A percentile compares a stretch with the other conserved stretches of the same genome.
These are phyloP conservation scores for Spialia ferax DNA, from an alignment of 2,888 invertebrate genomes.

Conservation along the genomic window DNA sequence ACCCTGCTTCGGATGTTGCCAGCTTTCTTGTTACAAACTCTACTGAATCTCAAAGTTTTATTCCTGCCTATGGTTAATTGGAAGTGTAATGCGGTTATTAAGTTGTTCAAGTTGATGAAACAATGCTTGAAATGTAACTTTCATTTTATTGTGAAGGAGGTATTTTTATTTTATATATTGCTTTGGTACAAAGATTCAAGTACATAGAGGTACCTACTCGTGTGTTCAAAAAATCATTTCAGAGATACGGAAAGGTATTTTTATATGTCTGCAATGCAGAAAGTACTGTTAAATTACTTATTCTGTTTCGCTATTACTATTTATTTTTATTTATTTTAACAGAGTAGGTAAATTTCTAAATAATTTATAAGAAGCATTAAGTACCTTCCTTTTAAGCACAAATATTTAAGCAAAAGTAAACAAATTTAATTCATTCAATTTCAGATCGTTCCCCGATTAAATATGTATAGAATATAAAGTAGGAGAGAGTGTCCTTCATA, in stretches of 20 bases:
- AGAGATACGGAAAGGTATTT: too few relatives aligned
- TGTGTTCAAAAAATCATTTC: too few relatives aligned
- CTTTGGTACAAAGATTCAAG: too few relatives aligned
- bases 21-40: constrained; percentile 10
- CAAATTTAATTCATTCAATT: constrained; percentile 19
- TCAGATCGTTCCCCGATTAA: constrained; percentile 6
- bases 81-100: constrained; percentile 19
- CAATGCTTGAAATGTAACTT: background rate
- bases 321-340: background rate
- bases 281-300: too few relatives aligned
- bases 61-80: constrained; percentile 15
- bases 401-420: background rate
- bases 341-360: constrained; percentile 3
- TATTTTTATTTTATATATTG: too few relatives aligned
- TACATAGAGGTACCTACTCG: too few relatives aligned
- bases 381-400: background rate
- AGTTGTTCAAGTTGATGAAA: background rate
- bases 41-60: constrained; percentile 18
- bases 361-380: constrained; percentile 5
- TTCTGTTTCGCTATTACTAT: background rate
- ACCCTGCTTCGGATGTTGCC: constrained; percentile 7
- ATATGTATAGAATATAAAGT: constrained; percentile 16
- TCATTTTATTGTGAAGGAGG: too few relatives aligned
- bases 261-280: too few relatives aligned
- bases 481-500: constrained; percentile 13